Evolutionary conservation across 2,888 invertebrate species (phyloP).

Genomic region (Netelia fuscicornis): DNA sequence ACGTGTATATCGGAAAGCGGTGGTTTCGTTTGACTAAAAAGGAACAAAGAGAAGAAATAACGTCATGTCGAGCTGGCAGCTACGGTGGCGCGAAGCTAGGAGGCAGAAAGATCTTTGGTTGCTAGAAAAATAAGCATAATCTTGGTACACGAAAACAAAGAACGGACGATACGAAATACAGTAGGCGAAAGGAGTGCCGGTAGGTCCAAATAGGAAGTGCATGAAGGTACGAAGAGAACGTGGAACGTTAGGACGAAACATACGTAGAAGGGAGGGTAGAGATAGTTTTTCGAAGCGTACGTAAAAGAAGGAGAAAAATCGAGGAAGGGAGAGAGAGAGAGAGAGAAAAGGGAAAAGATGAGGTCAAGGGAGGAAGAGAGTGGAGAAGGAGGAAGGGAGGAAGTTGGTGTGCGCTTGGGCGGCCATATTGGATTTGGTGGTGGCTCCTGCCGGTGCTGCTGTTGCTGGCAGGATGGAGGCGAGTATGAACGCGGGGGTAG

Average conservation of each 20-base stretch:
- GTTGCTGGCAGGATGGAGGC: constrained; percentile 76
- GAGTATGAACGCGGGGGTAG: constrained; percentile 74
- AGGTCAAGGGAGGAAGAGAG: constrained; percentile 68
- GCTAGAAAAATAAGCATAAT: constrained; percentile 41
- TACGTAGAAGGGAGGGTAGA: constrained; percentile 63
- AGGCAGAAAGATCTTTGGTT: constrained; percentile 19
- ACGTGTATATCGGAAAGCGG: constrained; percentile 26
- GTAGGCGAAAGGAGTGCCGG: neutral
- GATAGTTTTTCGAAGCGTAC: constrained; percentile 52
- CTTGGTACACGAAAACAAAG: constrained; percentile 25
- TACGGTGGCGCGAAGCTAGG: constrained; percentile 60
- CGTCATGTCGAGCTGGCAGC: constrained; percentile 67
- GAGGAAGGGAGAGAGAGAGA: constrained; percentile 43
- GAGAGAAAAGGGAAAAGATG: constrained; percentile 64
- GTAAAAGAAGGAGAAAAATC: constrained; percentile 49
- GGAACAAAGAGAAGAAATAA: neutral
- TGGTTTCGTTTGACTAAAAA: constrained; percentile 36
- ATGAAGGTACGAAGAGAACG: constrained; percentile 64
- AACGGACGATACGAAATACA: neutral
- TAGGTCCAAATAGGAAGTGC: constrained; percentile 24
- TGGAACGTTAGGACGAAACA: constrained; percentile 24
- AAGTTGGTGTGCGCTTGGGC: constrained; percentile 77
- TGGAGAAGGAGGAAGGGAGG: constrained; percentile 58
- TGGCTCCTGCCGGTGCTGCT: constrained; percentile 24
- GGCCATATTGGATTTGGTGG: constrained; percentile 81